Percentiles rank a stretch among this genome's conserved stretches.
phyloP scores from a whole-genome alignment of 2,888 invertebrate genomes.

The Campoplex nolae region DNA sequence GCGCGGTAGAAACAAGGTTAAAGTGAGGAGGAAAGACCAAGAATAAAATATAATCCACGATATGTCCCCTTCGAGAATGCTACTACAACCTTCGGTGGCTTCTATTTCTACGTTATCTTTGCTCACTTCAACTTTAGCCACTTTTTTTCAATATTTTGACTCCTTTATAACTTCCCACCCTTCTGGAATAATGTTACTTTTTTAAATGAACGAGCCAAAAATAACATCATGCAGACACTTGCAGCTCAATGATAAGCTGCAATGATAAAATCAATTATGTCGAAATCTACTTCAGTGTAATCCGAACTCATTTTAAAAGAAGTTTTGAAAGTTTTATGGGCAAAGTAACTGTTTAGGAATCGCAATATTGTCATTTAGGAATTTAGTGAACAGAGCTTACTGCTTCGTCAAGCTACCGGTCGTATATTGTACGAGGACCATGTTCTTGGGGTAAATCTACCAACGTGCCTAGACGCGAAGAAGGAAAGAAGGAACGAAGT shows the following conservation, averaged over 20 bases:
- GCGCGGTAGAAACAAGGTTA: constrained; percentile 37
- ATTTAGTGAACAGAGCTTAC: not conserved
- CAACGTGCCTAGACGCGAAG: constrained; percentile 48
- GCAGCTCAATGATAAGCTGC: not conserved
- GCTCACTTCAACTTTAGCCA: constrained; percentile 54
- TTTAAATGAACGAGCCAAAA: not conserved
- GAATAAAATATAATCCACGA: constrained; percentile 81
- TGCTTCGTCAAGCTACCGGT: constrained; percentile 9
- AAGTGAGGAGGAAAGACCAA: constrained; percentile 71
- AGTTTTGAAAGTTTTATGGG: not conserved
- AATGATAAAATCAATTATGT: not conserved
- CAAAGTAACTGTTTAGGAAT: not conserved
- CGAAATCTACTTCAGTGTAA: not conserved
- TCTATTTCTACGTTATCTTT: constrained; percentile 56
- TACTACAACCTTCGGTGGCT: constrained; percentile 68
- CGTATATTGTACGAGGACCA: constrained; percentile 52
- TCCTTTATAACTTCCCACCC: not conserved
- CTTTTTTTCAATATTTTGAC: constrained; percentile 44
- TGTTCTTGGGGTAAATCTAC: constrained; percentile 55
- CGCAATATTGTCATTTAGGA: constrained; percentile 9
- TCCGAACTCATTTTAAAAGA: not conserved
- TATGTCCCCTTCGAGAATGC: constrained; percentile 80
- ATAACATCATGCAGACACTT: not conserved
- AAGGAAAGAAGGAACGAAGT: constrained; percentile 47
- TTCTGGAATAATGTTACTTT: not conserved